Evolutionary conservation across 2,888 invertebrate genomes (phyloP), one percentile per base, ranked within the genome.

Genomic region (Metellina segmentata): DNA sequence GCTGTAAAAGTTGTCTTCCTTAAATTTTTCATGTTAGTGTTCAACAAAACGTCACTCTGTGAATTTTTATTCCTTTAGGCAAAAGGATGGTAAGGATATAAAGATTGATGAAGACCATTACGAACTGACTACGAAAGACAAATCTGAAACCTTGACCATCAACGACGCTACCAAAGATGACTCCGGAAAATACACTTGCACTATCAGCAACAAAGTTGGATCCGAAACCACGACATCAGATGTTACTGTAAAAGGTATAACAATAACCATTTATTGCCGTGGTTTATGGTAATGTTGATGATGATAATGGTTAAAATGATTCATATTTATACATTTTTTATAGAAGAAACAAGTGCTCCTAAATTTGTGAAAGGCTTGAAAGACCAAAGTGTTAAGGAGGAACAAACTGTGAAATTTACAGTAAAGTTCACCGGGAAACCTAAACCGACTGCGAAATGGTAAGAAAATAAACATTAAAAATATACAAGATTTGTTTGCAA

Each of bases 391-490:
- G 96, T 98, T 5, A 97, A 97, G 92, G 98, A 97, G 94, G 98
- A 98, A 0, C 96, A 97, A 87, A 97, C 97, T 0, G 96, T 99
- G 75, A 97, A 97, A 93, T 95, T 99, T 94, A 97, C 97, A 94
- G 97, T 98, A 77, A 97, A 98, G 94, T 97, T 98, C 48, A 97
- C 97, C 93, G 98, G 97, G 51, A 97, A 97, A 82, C 99, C 99
- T 0, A 97, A 97, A 93, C 98, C 99, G 13, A 97, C 96, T 94
- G 96, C 98, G 91, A 97, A 97, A 95, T 99, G 98, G 98, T 95
- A 91, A 75, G 93, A 1, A 11, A 1, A 61, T 61, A 16, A 61
- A 8, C 61, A 9, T 61, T 8, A 16, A 51, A n/a, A 19, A 81
- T 53, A 11, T 34, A 48, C 9, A 79, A 19, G 53, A n/a, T 19